Conservation (phyloP, 2,797 vertebrate species). For the Staurois parvus region DNA sequence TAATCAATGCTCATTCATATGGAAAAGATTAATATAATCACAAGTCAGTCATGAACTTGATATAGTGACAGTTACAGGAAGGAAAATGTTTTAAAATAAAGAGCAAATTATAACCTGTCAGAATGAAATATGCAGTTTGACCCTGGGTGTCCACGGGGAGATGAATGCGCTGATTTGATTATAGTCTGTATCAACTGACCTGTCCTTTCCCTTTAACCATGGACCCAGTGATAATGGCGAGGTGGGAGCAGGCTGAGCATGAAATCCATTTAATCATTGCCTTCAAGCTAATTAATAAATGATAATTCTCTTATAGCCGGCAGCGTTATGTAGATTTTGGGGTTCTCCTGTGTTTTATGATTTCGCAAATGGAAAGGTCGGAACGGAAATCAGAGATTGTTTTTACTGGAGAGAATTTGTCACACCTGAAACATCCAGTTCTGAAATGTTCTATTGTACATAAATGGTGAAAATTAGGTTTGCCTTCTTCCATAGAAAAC, state of each 20-base stretch:
- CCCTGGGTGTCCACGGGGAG: background rate
- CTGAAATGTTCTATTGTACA: too few species aligned
- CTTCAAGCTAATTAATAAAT: constrained; percentile 24
- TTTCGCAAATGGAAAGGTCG: too few species aligned
- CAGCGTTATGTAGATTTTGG: background rate
- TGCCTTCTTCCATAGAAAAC: too few species aligned
- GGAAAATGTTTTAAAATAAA: background rate
- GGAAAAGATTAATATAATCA: background rate
- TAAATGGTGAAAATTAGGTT: too few species aligned
- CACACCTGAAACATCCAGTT: too few species aligned
- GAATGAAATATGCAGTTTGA: background rate
- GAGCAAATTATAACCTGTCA: constrained; percentile 28
- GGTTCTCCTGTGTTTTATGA: background rate
- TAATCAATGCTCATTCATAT: background rate
- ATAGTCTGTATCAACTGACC: constrained; percentile 5
- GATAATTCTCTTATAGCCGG: background rate
- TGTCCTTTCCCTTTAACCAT: constrained; percentile 27
- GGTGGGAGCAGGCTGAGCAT: background rate
- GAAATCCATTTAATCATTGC: constrained; percentile 3
- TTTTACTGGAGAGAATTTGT: background rate
- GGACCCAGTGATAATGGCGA: constrained; percentile 1
- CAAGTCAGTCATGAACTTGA: background rate
- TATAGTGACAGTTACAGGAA: background rate
- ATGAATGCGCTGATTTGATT: constrained; percentile 30
- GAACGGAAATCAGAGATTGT: background rate